Conservation (phyloP, 2,797 vertebrate species). For the Gymnodraco acuticeps region DNA sequence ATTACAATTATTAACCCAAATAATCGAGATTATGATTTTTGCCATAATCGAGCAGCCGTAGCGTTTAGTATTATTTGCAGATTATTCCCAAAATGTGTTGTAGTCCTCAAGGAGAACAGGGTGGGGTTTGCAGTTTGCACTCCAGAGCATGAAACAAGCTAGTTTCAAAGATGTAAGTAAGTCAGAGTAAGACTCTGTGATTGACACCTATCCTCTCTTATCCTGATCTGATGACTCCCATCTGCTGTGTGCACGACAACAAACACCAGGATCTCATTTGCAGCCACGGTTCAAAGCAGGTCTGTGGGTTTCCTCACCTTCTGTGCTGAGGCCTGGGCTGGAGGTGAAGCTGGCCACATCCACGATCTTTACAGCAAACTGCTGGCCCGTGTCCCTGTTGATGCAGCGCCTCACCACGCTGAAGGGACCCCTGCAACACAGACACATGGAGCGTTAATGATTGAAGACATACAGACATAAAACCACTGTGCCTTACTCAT, state of each 20-base stretch:
- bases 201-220: conserved; percentile 16
- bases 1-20: no score
- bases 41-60: no score
- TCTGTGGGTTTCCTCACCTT: conserved; percentile 85
- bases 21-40: no score
- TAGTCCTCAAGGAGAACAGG: conserved; percentile 3
- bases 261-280: conserved; percentile 3
- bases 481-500: not conserved
- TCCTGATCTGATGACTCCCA: conserved; percentile 35
- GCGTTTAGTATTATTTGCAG: conserved; percentile 10
- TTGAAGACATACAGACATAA: conserved; percentile 4
- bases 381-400: conserved; percentile 98
- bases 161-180: not conserved
- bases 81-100: conserved; percentile 41
- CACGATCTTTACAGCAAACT: conserved; percentile 99
- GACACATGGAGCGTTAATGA: conserved; percentile 35
- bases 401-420: conserved; percentile 98
- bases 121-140: conserved; percentile 1
- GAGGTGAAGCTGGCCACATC: conserved; percentile 99
- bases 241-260: conserved; percentile 31
- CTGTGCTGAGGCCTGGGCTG: conserved; percentile 99
- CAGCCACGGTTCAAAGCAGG: conserved; percentile 10
- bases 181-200: conserved; percentile 23
- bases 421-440: conserved; percentile 93
- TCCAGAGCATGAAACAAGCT: not conserved